Percentiles rank a stretch among this genome's conserved stretches.
These are phyloP conservation scores for Dryomyza anilis DNA, from an alignment of 2,888 invertebrate species.

Conservation along the genomic window DNA sequence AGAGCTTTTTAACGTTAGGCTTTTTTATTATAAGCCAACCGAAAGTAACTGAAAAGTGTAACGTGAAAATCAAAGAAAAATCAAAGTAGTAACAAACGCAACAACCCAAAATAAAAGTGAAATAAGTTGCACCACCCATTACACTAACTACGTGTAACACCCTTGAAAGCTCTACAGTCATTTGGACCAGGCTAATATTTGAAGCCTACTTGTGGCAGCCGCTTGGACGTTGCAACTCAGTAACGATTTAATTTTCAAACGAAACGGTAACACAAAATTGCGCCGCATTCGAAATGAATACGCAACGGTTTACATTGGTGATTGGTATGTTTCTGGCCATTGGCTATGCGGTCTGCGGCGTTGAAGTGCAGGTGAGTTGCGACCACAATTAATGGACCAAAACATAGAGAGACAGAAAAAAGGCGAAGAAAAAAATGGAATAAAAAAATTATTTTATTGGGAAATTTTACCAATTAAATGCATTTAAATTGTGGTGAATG, in stretches of 20 bases:
- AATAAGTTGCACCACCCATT: not conserved
- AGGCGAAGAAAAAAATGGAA: no score
- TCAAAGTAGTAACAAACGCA: not conserved
- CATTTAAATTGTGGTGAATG: not conserved
- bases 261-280: no score
- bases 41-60: no score
- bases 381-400: no score
- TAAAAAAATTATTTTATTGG: not conserved
- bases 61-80: no score
- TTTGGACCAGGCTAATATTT: not conserved
- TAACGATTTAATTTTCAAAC: slow-evolving; percentile 47
- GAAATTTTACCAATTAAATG: not conserved
- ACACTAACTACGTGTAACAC: slow-evolving; percentile 30
- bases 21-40: no score
- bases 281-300: no score
- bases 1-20: no score
- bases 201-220: not conserved
- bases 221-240: not conserved
- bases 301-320: slow-evolving; percentile 18
- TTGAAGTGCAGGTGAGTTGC: slow-evolving; percentile 51
- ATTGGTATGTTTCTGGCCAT: slow-evolving; percentile 24
- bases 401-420: no score
- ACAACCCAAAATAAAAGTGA: not conserved
- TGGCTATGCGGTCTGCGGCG: slow-evolving; percentile 33
- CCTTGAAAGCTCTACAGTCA: slow-evolving; percentile 45